phyloP scores from a whole-genome alignment of 1,140 invertebrate species.

The Diabrotica undecimpunctata region DNA sequence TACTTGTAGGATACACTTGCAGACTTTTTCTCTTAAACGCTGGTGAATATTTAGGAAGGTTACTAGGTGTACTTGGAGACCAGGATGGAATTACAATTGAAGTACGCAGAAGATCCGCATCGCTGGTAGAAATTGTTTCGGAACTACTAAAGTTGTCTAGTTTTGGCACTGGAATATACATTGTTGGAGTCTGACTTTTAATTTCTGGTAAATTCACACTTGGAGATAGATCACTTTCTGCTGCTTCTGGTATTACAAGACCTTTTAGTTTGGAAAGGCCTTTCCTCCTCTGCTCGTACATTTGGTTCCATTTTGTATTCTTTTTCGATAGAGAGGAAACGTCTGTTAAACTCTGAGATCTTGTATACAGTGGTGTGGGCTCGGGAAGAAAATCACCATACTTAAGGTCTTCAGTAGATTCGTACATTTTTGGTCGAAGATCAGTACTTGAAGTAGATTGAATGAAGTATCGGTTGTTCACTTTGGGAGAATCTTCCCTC shows the following conservation, averaged over 20 bases:
- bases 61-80: conserved; percentile 50
- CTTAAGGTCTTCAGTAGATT: conserved; percentile 27
- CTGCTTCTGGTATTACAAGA: conserved; percentile 76
- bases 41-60: conserved; percentile 76
- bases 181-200: conserved; percentile 54
- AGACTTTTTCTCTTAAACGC: conserved; percentile 76
- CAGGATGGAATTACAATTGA: conserved; percentile 47
- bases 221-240: conserved; percentile 44
- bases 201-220: conserved; percentile 76
- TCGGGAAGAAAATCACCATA: conserved; percentile 14
- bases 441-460: conserved; percentile 33
- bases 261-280: conserved; percentile 80
- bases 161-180: conserved; percentile 22
- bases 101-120: conserved; percentile 11
- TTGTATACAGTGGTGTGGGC: conserved; percentile 40
- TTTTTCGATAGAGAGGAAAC: conserved; percentile 48
- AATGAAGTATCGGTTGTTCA: conserved; percentile 16
- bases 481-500: background rate
- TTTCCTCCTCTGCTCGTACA: conserved; percentile 75
- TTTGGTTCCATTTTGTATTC: conserved; percentile 53
- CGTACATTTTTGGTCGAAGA: conserved; percentile 26
- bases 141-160: conserved; percentile 18
- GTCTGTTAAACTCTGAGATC: conserved; percentile 52
- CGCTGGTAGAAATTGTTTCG: conserved; percentile 11
- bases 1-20: conserved; percentile 58